Conservation (phyloP, 2,113 vertebrate genomes). For the Cyanocitta stelleri region DNA sequence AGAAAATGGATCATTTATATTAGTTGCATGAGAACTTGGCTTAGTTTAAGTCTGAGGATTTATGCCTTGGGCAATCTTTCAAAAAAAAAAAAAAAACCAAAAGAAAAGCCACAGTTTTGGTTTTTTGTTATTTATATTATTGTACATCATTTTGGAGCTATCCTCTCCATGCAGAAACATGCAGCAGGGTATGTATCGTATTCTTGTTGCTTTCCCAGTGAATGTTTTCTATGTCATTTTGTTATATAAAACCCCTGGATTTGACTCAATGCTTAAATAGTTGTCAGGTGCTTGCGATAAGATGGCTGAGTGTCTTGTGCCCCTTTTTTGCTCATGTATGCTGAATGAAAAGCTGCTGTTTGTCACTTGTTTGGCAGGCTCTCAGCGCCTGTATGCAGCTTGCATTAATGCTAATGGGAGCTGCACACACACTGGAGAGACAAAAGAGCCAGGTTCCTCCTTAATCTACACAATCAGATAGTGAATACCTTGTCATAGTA, state of each 20-base stretch:
- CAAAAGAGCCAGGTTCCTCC: not conserved
- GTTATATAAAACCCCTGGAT: conserved; percentile 1
- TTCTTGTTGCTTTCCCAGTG: not conserved
- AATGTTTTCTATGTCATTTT: not conserved
- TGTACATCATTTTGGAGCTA: not conserved
- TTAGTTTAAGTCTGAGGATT: not conserved
- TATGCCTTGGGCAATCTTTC: not conserved
- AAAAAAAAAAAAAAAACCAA: not conserved
- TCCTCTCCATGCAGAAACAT: not conserved
- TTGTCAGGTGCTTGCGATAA: conserved; percentile 33
- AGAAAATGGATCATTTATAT: not conserved
- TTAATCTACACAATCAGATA: not conserved
- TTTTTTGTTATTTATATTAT: not conserved
- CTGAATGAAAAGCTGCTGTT: conserved; percentile 36
- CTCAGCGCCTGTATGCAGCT: not conserved
- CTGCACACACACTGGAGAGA: not conserved
- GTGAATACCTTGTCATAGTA: not conserved
- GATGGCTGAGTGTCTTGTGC: not conserved
- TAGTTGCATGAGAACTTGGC: not conserved
- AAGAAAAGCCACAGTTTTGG: not conserved
- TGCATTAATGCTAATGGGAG: conserved; percentile 10
- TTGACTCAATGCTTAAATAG: conserved; percentile 17
- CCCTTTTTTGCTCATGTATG: not conserved
- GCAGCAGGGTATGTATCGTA: not conserved
- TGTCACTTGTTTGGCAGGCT: conserved; percentile 23